These are phyloP conservation scores for Caenorhabditis panamensis DNA, from an alignment of 2,888 invertebrate species.

Conservation along the genomic window DNA sequence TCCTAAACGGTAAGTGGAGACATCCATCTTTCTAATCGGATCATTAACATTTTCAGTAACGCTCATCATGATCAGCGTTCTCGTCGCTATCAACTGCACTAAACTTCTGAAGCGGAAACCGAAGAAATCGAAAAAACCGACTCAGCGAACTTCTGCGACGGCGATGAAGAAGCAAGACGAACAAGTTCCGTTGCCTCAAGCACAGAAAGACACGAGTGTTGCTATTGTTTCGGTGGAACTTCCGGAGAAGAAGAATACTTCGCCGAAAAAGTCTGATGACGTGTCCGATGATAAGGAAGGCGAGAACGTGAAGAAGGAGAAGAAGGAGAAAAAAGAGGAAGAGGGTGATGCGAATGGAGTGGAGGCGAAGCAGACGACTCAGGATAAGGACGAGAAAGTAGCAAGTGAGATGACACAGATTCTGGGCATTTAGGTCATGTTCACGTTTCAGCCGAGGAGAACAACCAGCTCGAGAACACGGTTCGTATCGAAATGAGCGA, in stretches of 20 bases:
- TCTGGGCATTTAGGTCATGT: no score
- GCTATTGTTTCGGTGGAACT: not conserved
- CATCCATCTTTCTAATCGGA: no score
- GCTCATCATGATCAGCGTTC: no score
- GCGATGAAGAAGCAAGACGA: not conserved
- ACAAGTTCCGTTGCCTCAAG: not conserved
- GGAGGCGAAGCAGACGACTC: not conserved
- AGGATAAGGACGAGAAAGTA: conserved; percentile 12
- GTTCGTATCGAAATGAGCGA: conserved; percentile 46
- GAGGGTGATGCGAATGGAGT: not conserved
- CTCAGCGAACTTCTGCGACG: no score
- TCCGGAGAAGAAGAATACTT: not conserved
- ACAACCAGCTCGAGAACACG: conserved; percentile 43
- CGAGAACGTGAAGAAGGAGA: conserved; percentile 6
- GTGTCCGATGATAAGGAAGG: not conserved
- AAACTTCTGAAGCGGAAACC: not conserved
- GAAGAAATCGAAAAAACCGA: not conserved
- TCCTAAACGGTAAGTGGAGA: no score
- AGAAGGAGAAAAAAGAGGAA: conserved; percentile 23
- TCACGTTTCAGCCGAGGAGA: not conserved
- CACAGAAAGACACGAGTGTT: not conserved
- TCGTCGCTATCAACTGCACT: conserved; percentile 3
- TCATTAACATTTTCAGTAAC: no score
- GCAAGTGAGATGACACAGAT: not conserved
- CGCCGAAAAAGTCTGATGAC: not conserved